These are phyloP conservation scores for Forbesichthys papilliferus DNA, from an alignment of 2,113 vertebrate genomes.

Conservation along the genomic window DNA sequence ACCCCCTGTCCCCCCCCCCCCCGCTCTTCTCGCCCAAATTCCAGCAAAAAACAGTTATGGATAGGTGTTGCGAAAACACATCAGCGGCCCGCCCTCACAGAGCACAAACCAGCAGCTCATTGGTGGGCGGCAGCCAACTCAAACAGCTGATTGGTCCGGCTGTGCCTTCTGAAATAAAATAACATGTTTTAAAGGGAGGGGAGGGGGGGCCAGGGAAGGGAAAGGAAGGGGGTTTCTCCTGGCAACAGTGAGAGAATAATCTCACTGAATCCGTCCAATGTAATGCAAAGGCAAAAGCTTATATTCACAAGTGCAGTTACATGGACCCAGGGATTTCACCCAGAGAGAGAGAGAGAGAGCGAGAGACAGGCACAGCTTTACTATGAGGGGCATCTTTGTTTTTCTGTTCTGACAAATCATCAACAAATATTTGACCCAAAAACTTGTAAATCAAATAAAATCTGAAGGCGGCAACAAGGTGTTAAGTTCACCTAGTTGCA, in stretches of 20 bases:
- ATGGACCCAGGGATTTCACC: background rate
- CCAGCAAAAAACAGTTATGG: conserved; percentile 12
- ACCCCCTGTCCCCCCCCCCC: conserved; percentile 33
- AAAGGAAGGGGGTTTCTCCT: conserved; percentile 35
- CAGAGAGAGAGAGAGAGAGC: background rate
- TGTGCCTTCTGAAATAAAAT: conserved; percentile 44
- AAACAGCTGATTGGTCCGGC: conserved; percentile 60
- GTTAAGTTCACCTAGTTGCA: background rate
- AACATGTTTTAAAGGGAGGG: conserved; percentile 21
- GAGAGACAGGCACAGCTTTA: background rate
- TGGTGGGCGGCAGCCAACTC: conserved; percentile 50
- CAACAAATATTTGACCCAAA: too few relatives aligned
- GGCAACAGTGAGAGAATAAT: conserved; percentile 63
- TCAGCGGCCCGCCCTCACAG: conserved; percentile 58
- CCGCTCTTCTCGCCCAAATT: background rate
- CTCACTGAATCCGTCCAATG: conserved; percentile 26
- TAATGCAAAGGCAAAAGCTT: conserved; percentile 28
- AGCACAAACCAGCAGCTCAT: conserved; percentile 46
- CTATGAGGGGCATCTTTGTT: too few relatives aligned
- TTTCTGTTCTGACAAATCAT: too few relatives aligned
- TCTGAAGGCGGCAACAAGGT: conserved; percentile 8
- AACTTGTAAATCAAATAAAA: too few relatives aligned
- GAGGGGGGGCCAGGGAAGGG: too few relatives aligned
- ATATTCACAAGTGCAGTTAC: conserved; percentile 16
- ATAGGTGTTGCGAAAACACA: conserved; percentile 44